Evolutionary conservation across 2,113 vertebrate genomes (phyloP), one percentile per base, ranked within the genome.

Genomic region (Hirundichthys speculiger): DNA sequence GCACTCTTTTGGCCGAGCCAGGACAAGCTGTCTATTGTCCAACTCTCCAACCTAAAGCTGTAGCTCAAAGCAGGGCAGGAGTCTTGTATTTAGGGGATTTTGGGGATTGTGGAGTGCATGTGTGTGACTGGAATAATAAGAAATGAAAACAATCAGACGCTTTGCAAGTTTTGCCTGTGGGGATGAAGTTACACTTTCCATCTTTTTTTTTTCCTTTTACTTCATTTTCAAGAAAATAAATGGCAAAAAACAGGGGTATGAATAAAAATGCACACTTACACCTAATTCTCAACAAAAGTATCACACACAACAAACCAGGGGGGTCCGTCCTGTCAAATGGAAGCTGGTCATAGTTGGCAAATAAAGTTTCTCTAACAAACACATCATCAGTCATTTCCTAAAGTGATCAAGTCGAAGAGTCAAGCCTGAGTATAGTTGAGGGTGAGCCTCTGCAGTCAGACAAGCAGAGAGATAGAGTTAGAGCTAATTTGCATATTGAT

Each of bases 11-110:
- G 62, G 70, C 57, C n/a, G 3, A 46, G 59, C 57, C 47, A 25
- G 79, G 76, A 90, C 88, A 89, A 80, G 75, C 71, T 39, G 34
- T n/a, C 81, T 65, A 80, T 90, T 90, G 88, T 90, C 75, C 73
- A 63, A 46, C 30, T 64, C 24, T 76, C 65, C 60, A 54, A 80
- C 76, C 78, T 80, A 79, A 82, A 82, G 68, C 79, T 64, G 66
- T 1, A 47, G 63, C 50, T 67, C 61, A 67, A n/a, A 71, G 53
- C 60, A 59, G 68, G 51, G 55, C 73, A 72, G 79, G 70, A 53
- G 64, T 61, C 67, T 56, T 67, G 85, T 69, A 57, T 82, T 81
- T 54, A 75, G 73, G 81, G 77, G 73, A 84, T 87, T 90, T 84
- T 3, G 53, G 51, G 62, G 66, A 71, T 73, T 85, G 61, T 24